Base-by-base conservation (phyloP, 1,140 invertebrate genomes). In the Caerostris darwini region DNA sequence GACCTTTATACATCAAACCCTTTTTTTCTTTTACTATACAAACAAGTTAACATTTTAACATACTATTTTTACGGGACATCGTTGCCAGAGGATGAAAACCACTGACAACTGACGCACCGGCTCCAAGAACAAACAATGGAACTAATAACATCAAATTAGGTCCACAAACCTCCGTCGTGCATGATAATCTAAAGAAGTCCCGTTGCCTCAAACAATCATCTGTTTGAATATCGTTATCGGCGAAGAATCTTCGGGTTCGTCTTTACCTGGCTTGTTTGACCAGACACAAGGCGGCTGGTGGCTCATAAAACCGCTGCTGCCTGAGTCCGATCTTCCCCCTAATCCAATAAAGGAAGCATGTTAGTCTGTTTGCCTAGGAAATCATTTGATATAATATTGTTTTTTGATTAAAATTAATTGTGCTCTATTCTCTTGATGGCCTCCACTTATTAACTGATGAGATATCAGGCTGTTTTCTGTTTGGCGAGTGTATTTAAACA, bases 211-310 rank as follows among this genome's bases (percentile, higher is more conserved):
- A 64, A 57, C 17, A 85, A 57, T 8, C 34, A 8, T 14, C 61
- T 90, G 64, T 90, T 90, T 90, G 87, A 71, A 90, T 90, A 90
- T 90, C 87, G 87, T 90, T 90, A 90, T 90, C 87, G 53, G 61
- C 12, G 87, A 61, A 77, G 7, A 71, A 71, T 90, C 87, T 69
- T 12, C 12, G 3, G 10, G 12, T 54, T 12, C 71, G 34, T 53
- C 71, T 77, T 77, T 34, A 19, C 12, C 19, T 50, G 12, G 59
- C 34, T 87, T 87, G 85, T 87, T 87, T 87, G 34, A 87, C 85
- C 85, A 87, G 85, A 50, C 85, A 87, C 58, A 77, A 77, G 85
- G 85, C 85, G 58, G 85, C 82, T 6, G 8, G 50, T 19, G 10
- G 53, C 8, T 17, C 56, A 50, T 87, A 87, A 87, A 87, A 61